Percentiles rank a stretch among this genome's conserved stretches.
Evolutionary conservation across 2,888 invertebrate species (phyloP).

Genomic region (Sclerodermus sp.): DNA sequence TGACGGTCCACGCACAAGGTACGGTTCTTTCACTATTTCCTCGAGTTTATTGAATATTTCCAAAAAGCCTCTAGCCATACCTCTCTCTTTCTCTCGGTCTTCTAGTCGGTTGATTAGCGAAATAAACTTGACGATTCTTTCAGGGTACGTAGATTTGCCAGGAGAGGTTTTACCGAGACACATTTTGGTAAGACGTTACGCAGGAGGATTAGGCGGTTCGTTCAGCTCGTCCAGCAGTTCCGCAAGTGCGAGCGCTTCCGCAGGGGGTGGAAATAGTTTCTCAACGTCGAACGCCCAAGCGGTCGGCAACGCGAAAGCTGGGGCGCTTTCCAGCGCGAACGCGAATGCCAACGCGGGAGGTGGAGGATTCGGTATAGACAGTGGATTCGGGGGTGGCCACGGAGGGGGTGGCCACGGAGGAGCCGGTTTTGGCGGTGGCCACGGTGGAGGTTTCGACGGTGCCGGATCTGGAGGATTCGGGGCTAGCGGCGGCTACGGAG

Average conservation of each 20-base stretch:
- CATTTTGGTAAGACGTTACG: too few species aligned
- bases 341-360: constrained; percentile 3
- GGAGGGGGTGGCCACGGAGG: constrained; percentile 8
- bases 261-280: constrained; percentile 24
- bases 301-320: constrained; percentile 39
- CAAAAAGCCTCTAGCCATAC: too few species aligned
- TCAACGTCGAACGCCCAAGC: constrained; percentile 49
- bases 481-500: constrained; percentile 4
- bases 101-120: too few species aligned
- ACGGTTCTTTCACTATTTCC: too few species aligned
- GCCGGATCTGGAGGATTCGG: constrained; percentile 1
- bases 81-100: too few species aligned
- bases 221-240: constrained; percentile 25
- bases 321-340: constrained; percentile 12
- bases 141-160: too few species aligned
- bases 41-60: too few species aligned
- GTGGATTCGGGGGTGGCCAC: constrained; percentile 8
- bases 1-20: too few species aligned
- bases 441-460: constrained; percentile 3
- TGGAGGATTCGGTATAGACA: constrained; percentile 7
- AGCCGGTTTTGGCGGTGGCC: background rate
- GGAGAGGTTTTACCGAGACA: too few species aligned
- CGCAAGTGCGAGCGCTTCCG: constrained; percentile 16
- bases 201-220: constrained; percentile 16
- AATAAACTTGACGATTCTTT: too few species aligned